Evolutionary conservation across 2,113 vertebrate genomes (phyloP), one percentile per base, ranked within the genome.

Genomic region (Paralichthys olivaceus): DNA sequence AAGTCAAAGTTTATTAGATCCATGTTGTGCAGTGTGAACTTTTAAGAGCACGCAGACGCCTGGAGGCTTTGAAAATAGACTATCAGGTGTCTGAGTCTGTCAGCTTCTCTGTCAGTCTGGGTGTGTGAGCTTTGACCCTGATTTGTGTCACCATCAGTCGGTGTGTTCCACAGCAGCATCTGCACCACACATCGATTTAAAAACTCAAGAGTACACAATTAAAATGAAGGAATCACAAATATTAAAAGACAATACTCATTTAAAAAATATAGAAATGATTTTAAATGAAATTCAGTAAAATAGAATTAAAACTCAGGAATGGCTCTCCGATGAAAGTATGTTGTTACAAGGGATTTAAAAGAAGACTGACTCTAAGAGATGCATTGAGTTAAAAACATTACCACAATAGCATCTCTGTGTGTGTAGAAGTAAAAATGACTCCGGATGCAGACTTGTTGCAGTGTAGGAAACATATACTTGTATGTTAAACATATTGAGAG

Each of bases 361-460:
- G 32, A 34, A 8, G 7, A 9, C 32, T 34, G 7, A 34, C 32
- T 0, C 32, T 34, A 2, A 9, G 32, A 8, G 32, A 34, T 34
- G 32, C 32, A 9, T 34, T 34, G 1, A 8, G 2, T 34, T 34
- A 34, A 9, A 2, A 32, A 34, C 32, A 8, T 34, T 8, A 34
- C 32, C 32, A 2, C 32, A 34, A 9, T 34, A 59, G 43, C 26
- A n/a, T n/a, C n/a, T n/a, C n/a, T n/a, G n/a, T n/a, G n/a, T n/a
- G n/a, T n/a, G n/a, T n/a, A n/a, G n/a, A n/a, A n/a, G n/a, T n/a
- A n/a, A n/a, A n/a, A n/a, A n/a, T n/a, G n/a, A n/a, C n/a, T n/a
- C n/a, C n/a, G n/a, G 11, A 72, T 59, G 7, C 64, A 53, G 76
- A 84, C 58, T 63, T 76, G 67, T 64, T 84, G 67, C 80, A 19